phyloP scores from a whole-genome alignment of 2,113 vertebrate genomes.

The Chelonoidis abingdonii region DNA sequence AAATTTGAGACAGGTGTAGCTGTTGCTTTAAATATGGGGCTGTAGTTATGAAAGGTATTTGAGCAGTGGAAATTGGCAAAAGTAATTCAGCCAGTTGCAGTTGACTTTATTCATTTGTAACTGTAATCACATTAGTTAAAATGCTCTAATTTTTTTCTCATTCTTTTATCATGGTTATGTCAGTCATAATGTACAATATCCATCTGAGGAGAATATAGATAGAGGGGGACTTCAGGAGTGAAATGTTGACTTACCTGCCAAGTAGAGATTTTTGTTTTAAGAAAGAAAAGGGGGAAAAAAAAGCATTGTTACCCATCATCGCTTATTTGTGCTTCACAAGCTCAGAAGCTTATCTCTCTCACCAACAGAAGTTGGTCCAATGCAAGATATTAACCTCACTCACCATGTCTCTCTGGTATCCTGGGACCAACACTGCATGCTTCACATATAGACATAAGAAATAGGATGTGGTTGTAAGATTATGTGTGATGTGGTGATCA shows the following conservation, averaged over 20 bases:
- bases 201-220: background rate
- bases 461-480: background rate
- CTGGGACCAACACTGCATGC: background rate
- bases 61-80: background rate
- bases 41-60: background rate
- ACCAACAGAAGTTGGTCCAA: too few species aligned
- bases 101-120: background rate
- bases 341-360: too few species aligned
- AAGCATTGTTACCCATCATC: background rate
- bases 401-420: too few species aligned
- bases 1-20: too few species aligned
- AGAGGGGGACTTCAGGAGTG: background rate
- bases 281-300: background rate
- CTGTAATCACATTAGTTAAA: background rate
- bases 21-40: background rate
- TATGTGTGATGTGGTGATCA: background rate
- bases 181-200: background rate
- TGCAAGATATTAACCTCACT: too few species aligned
- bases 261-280: too few species aligned
- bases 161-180: background rate
- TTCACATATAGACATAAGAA: background rate
- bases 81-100: background rate
- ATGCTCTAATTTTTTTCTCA: background rate
- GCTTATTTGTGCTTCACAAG: background rate
- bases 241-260: background rate